A percentile compares a stretch with the other conserved stretches of the same genome.
phyloP scores from a whole-genome alignment of 2,113 vertebrate genomes.

The Ctenodactylus gundi region DNA sequence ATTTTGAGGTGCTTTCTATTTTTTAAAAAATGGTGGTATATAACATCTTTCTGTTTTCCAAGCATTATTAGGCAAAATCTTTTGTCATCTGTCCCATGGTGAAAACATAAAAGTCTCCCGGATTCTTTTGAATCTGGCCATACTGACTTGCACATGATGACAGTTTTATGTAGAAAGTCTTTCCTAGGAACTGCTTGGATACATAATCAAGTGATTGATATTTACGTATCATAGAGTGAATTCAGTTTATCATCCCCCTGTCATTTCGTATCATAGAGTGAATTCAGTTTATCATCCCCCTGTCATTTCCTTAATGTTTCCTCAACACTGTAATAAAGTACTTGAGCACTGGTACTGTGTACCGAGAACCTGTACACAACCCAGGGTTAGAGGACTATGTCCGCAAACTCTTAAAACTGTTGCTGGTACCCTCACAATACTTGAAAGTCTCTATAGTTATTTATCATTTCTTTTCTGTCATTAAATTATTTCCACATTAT shows the following conservation, averaged over 20 bases:
- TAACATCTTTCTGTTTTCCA: background rate
- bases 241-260: too few relatives aligned
- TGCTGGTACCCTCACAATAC: background rate
- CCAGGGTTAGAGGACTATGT: background rate
- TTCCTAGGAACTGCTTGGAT: background rate
- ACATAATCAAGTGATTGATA: background rate
- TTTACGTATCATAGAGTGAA: too few relatives aligned
- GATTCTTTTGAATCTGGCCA: background rate
- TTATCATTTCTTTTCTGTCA: fast-evolving
- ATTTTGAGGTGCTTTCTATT: background rate
- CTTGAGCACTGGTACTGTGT: background rate
- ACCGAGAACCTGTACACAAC: background rate
- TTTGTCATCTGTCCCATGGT: background rate
- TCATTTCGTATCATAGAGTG: too few relatives aligned
- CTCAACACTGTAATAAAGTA: background rate
- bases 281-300: background rate
- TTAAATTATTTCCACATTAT: background rate
- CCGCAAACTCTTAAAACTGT: background rate
- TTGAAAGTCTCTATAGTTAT: background rate
- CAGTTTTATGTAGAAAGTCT: background rate
- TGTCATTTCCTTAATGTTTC: background rate
- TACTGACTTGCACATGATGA: background rate
- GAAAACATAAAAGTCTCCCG: background rate
- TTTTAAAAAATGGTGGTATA: background rate
- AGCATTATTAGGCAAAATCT: background rate